Conservation (phyloP, 2,888 invertebrate species). For the Trissolcus japonicus region DNA sequence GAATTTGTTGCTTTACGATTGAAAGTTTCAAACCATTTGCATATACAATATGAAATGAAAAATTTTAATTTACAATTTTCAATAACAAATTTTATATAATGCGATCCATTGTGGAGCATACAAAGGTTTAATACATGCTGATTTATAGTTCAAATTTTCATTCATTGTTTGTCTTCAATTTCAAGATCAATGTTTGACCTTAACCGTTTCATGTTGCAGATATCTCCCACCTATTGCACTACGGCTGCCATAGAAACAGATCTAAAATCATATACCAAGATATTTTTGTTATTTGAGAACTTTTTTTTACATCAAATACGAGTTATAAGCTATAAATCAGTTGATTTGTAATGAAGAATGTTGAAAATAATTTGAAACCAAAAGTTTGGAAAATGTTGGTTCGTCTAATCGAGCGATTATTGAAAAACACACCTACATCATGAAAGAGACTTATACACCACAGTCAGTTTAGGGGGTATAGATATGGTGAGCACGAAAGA, state of each 20-base stretch:
- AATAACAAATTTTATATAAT: no score
- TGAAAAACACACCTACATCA: neutral
- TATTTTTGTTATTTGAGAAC: neutral
- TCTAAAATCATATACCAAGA: no score
- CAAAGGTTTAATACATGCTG: neutral
- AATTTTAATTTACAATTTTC: no score
- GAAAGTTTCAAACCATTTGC: no score
- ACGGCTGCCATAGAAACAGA: no score
- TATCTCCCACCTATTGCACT: no score
- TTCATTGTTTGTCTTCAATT: neutral
- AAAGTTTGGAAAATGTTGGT: neutral
- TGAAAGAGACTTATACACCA: conserved; percentile 4
- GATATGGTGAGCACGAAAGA: conserved; percentile 13
- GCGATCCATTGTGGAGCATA: neutral
- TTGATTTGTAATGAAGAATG: neutral
- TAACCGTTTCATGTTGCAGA: no score
- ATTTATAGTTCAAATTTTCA: neutral
- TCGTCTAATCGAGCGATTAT: neutral
- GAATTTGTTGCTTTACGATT: no score
- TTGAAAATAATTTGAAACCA: neutral
- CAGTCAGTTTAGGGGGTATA: conserved; percentile 6
- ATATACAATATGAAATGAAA: no score
- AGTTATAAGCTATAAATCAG: neutral
- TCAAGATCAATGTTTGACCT: neutral
- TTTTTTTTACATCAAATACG: neutral